phyloP scores from a whole-genome alignment of 1,140 invertebrate species.

The Sogatella furcifera region DNA sequence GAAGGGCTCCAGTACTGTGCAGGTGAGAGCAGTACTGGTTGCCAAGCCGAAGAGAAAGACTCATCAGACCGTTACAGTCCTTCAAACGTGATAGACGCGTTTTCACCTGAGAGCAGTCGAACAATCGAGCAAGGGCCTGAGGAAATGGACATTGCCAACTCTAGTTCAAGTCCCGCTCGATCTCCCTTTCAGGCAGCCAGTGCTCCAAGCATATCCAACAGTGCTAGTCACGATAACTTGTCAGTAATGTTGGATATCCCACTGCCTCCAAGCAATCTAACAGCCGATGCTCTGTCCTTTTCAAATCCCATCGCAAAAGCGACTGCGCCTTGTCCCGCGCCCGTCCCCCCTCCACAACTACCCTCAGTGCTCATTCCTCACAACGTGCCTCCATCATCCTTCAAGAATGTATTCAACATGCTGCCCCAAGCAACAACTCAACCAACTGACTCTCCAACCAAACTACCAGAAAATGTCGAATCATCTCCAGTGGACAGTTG shows the following conservation, averaged over 20 bases:
- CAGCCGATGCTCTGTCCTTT: neutral
- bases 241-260: constrained; percentile 11
- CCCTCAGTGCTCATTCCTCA: neutral
- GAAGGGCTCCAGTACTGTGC: neutral
- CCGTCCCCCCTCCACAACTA: constrained; percentile 6
- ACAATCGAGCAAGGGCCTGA: neutral
- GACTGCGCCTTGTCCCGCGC: constrained; percentile 1
- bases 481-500: too few species aligned
- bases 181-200: too few species aligned
- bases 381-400: neutral
- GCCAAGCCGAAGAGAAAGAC: too few species aligned
- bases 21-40: neutral
- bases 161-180: neutral
- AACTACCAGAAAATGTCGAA: too few species aligned
- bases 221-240: neutral
- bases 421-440: neutral
- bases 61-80: neutral
- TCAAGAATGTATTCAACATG: neutral
- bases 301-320: neutral
- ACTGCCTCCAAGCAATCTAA: neutral
- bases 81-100: neutral
- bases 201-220: neutral
- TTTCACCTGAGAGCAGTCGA: neutral
- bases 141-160: neutral
- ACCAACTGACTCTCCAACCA: too few species aligned